phyloP scores from a whole-genome alignment of 2,888 invertebrate species.

The Morinoia aosen region DNA sequence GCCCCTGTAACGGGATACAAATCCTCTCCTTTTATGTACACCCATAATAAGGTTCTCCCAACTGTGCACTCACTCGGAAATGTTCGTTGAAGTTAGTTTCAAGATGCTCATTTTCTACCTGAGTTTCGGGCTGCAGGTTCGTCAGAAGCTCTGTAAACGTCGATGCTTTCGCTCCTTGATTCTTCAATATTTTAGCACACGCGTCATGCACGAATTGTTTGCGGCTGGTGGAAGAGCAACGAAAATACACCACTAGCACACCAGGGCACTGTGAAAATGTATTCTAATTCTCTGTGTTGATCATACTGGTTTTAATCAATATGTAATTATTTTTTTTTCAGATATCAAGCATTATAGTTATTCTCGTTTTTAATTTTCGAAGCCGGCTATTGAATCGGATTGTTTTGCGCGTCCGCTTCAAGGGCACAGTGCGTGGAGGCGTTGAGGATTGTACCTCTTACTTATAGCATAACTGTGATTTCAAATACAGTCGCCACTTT shows the following conservation, averaged over 20 bases:
- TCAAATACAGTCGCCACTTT: conserved; percentile 10
- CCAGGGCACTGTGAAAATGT: neutral
- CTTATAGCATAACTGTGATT: conserved; percentile 4
- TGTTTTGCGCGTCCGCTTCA: neutral
- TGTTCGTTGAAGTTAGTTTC: neutral
- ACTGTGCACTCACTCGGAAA: neutral
- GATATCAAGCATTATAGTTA: neutral
- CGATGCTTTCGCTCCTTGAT: too few relatives aligned
- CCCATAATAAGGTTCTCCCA: neutral
- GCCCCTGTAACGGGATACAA: too few relatives aligned
- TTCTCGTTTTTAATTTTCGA: neutral
- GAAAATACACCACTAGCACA: too few relatives aligned
- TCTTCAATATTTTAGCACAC: too few relatives aligned
- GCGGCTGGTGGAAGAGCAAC: too few relatives aligned
- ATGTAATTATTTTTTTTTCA: neutral
- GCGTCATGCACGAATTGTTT: too few relatives aligned
- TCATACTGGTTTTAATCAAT: neutral
- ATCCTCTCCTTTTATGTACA: too few relatives aligned
- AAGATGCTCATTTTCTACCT: neutral
- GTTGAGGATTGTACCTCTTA: neutral
- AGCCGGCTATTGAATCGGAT: neutral
- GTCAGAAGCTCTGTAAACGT: neutral
- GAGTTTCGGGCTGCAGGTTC: neutral
- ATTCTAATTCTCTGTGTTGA: neutral
- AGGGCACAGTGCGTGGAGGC: neutral